Evolutionary conservation across 2,888 invertebrate species (phyloP).

Genomic region (Galeopsomyia nigrocyanea): DNA sequence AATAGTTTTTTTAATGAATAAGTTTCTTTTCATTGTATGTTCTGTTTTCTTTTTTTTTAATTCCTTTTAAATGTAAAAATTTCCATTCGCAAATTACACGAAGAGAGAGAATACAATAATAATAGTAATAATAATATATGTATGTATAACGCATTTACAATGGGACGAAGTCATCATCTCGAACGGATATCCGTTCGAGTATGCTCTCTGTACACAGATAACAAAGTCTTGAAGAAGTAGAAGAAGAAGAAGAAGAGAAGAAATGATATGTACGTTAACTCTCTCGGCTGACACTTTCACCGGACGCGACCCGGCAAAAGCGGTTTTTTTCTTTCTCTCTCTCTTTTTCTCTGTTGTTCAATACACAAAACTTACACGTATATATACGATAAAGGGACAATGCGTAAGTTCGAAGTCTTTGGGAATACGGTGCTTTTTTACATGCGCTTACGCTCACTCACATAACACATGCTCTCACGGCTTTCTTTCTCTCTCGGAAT

Average conservation of each 20-base stretch:
- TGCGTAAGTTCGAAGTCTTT: conserved; percentile 50
- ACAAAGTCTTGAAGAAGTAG: conserved; percentile 44
- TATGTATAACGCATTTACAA: conserved; percentile 37
- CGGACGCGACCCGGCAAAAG: too few relatives aligned
- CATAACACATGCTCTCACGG: neutral
- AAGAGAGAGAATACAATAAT: conserved; percentile 33
- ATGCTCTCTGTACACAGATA: conserved; percentile 44
- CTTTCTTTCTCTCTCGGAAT: conserved; percentile 20
- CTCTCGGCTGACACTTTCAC: conserved; percentile 44
- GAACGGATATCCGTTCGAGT: conserved; percentile 37
- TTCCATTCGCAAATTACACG: conserved; percentile 40
- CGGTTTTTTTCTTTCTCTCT: too few relatives aligned
- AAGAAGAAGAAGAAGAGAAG: conserved; percentile 17
- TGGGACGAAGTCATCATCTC: too few relatives aligned
- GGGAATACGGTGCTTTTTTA: conserved; percentile 47
- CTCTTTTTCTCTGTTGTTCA: too few relatives aligned
- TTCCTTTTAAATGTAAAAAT: conserved; percentile 47
- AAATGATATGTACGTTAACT: conserved; percentile 45
- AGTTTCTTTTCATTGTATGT: conserved; percentile 9
- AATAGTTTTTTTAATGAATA: conserved; percentile 16
- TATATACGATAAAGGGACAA: neutral
- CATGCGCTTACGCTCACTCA: neutral
- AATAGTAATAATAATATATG: conserved; percentile 35
- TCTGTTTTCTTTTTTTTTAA: conserved; percentile 46
- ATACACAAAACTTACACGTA: too few relatives aligned